Percentiles rank a stretch among this genome's conserved stretches.
These are phyloP conservation scores for Agrilus mali DNA, from an alignment of 2,888 invertebrate species.

Conservation along the genomic window DNA sequence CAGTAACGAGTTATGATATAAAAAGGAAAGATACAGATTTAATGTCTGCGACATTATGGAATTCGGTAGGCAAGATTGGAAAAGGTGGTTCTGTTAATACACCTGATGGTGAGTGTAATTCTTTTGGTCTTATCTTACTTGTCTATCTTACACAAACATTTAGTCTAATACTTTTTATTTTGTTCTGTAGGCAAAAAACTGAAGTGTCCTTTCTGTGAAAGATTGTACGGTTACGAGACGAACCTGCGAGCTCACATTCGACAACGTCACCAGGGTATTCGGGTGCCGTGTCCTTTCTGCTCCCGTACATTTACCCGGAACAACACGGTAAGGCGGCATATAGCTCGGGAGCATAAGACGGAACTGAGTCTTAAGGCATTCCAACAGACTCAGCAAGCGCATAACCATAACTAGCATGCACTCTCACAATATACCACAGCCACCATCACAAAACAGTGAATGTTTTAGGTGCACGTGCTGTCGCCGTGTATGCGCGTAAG, in stretches of 20 bases:
- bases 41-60: constrained; percentile 42
- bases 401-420: constrained; percentile 51
- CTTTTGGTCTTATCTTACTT: neutral
- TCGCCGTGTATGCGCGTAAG: constrained; percentile 9
- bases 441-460: neutral
- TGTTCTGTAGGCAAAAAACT: constrained; percentile 68
- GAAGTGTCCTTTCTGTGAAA: constrained; percentile 86
- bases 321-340: constrained; percentile 83
- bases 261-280: constrained; percentile 83
- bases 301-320: constrained; percentile 83
- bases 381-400: constrained; percentile 43
- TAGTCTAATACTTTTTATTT: constrained; percentile 2
- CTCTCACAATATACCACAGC: constrained; percentile 3
- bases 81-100: constrained; percentile 74
- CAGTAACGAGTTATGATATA: constrained; percentile 35
- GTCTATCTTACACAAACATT: too few relatives aligned
- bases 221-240: constrained; percentile 86
- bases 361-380: constrained; percentile 54
- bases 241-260: constrained; percentile 83
- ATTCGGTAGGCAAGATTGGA: constrained; percentile 38
- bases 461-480: constrained; percentile 7
- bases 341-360: constrained; percentile 80
- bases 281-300: constrained; percentile 85
- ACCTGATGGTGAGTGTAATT: constrained; percentile 56
- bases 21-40: constrained; percentile 30